Base-by-base conservation (phyloP, 2,797 vertebrate species). In the Clarias fuscus region DNA sequence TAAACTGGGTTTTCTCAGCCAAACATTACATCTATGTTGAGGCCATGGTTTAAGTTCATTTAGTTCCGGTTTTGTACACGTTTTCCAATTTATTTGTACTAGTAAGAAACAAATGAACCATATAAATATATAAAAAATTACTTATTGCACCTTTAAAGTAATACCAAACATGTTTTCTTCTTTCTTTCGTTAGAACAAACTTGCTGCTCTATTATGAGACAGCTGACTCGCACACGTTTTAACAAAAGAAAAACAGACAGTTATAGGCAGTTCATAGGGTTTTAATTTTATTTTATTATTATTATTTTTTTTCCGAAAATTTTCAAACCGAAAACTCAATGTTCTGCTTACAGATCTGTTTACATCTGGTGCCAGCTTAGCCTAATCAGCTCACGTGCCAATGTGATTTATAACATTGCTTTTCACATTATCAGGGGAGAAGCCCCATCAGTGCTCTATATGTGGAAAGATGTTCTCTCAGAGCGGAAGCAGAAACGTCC, bases 381-480 rank as follows among this genome's bases (percentile, higher is more conserved):
- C 59, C 43, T 27, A 20, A 27, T 65, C 6, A 53, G 11, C 13
- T 43, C 7, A 56, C 56, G 20, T 73, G 58, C 14, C 30, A 76
- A 10, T 76, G 67, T n/a, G 11, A n/a, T 56, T 61, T 59, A 67
- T 14, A 10, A 27, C 43, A 22, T 40, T 73, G 40, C 10, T 61
- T 82, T 33, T 61, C 53, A 71, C 3, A 70, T 73, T 85, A 48
- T 37, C 92, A 99, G 98, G 98, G 91, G 96, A 99, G 95, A 99
- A 99, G 92, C 98, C 98, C 58, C 98, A 99, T 90, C 97, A 97
- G 90, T 99, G 98, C 90, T 96, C 96, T 87, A 96, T 98, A 90
- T 99, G 98, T 89, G 97, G 97, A 75, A 99, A 99, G 94, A 98
- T 96, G 0, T 99, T 99, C 94, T 99, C 98, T 89, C 98, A 99